Base-by-base conservation (phyloP, 2,113 vertebrate species). In the Camelus dromedarius region DNA sequence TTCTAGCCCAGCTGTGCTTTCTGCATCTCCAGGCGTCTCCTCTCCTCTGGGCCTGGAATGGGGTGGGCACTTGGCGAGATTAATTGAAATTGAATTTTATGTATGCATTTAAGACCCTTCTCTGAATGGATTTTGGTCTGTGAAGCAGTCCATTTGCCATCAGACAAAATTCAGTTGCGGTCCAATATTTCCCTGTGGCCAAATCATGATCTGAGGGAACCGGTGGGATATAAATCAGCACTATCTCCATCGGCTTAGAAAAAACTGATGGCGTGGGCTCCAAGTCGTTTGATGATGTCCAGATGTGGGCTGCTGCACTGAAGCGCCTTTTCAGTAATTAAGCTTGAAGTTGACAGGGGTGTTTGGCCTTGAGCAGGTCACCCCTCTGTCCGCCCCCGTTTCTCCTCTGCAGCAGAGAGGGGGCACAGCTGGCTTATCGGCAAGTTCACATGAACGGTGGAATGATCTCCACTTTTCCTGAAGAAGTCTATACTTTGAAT, bases 201-300 rank as follows among this genome's bases (percentile, higher is more conserved):
- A 69, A 85, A 66, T 66, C 46, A 10, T 82, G 32, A 89, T 81
- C 86, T 28, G 42, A 87, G 26, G 48, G 66, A 46, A 64, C 48
- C 0, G 7, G 93, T 77, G 96, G 88, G 52, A 60, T 76, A 92
- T 72, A 72, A 70, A 95, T 92, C 75, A 92, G 87, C n/a, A 12
- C 28, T 20, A 64, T 56, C 70, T 56, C 15, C 52, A 67, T 50
- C 80, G 62, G 70, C 89, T 32, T 72, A 84, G 58, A 84, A 93
- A 73, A 3, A 4, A 52, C 50, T 1, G 19, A 72, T 3, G 54
- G 38, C 16, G 26, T 28, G 66, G 2, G 30, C 82, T 91, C 82
- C 46, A 32, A 85, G 77, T 19, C 9, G 14, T n/a, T 19, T 75
- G 94, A 94, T 91, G 94, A 83, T 84, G 76, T 95, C 70, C 94